Evolutionary conservation across 1,140 invertebrate genomes (phyloP), one percentile per base, ranked within the genome.

Genomic region (Zaprionus taronus): DNA sequence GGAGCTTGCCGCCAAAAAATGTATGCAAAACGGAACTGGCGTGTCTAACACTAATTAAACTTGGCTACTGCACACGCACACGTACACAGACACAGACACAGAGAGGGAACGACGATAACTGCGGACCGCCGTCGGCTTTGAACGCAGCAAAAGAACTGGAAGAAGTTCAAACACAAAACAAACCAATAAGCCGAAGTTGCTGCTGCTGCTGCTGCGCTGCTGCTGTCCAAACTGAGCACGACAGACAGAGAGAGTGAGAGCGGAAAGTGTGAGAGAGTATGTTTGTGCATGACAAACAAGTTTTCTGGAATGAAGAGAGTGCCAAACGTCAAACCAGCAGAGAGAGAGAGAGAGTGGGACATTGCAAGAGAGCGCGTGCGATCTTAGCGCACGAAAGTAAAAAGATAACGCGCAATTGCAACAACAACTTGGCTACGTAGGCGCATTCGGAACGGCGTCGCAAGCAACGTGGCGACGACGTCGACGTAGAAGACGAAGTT

Each of bases 81-180:
- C 60, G 63, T 20, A 66, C 47, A 60, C 55, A 69, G 12, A 61
- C 44, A 68, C 44, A 36, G 4, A 53, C 28, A 28, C 36, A 58
- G 28, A 69, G 34, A 57, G 47, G 41, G 15, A 53, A 82, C 61
- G 75, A 76, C 85, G 85, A 85, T 72, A 38, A 74, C 85, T 72
- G 85, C 85, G 72, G 85, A 89, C 85, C 76, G 76, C 75, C 85
- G 85, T 90, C 76, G 81, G 72, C 73, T 68, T 58, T 71, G 81
- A 89, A 80, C 86, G 79, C 75, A 83, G 83, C 63, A 83, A 83
- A 86, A 86, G 83, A 87, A 87, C 85, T 89, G 85, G 75, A 91
- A 89, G 85, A 89, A 90, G 85, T 89, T 89, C 71, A 81, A 90
- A 78, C 79, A 81, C 69, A 84, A 89, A 84, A 79, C 83, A 83